A percentile compares a stretch with the other conserved stretches of the same genome.
These are phyloP conservation scores for Danaus plexippus DNA, from an alignment of 1,140 invertebrate species.

Conservation along the genomic window DNA sequence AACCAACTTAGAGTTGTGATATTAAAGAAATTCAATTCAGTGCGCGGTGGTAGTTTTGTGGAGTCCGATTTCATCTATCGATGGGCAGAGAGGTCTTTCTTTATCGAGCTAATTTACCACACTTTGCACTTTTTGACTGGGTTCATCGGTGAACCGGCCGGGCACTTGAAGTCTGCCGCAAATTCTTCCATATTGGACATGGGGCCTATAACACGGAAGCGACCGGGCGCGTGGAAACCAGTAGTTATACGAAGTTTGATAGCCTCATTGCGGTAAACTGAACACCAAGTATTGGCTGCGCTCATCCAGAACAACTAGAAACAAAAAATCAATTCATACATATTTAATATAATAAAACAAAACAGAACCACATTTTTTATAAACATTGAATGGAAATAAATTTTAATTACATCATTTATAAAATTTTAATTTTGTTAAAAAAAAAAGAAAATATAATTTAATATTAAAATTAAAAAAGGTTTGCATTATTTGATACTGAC, in stretches of 20 bases:
- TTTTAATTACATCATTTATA: too few relatives aligned
- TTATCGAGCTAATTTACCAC: conserved; percentile 73
- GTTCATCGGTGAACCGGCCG: conserved; percentile 87
- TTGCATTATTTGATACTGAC: too few relatives aligned
- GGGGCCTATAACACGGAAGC: conserved; percentile 89
- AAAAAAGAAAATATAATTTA: too few relatives aligned
- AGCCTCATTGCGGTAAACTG: conserved; percentile 77
- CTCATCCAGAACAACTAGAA: conserved; percentile 79
- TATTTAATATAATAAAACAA: background rate
- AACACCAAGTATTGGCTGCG: conserved; percentile 75
- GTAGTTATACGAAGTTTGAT: conserved; percentile 82
- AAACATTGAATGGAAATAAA: too few relatives aligned
- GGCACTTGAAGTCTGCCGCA: conserved; percentile 89
- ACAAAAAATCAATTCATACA: conserved; percentile 1
- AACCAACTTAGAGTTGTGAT: background rate
- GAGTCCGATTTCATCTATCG: conserved; percentile 7
- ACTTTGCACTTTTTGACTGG: conserved; percentile 88
- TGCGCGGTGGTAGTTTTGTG: background rate
- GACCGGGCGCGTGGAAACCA: conserved; percentile 83
- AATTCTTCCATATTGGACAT: conserved; percentile 93
- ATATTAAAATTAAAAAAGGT: too few relatives aligned
- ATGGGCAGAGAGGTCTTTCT: conserved; percentile 14
- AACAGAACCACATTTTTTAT: too few relatives aligned
- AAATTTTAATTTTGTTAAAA: too few relatives aligned
- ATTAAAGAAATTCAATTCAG: conserved; percentile 3